Conservation (phyloP, 2,888 invertebrate genomes). For the Hermaeophaga mercurialis region DNA sequence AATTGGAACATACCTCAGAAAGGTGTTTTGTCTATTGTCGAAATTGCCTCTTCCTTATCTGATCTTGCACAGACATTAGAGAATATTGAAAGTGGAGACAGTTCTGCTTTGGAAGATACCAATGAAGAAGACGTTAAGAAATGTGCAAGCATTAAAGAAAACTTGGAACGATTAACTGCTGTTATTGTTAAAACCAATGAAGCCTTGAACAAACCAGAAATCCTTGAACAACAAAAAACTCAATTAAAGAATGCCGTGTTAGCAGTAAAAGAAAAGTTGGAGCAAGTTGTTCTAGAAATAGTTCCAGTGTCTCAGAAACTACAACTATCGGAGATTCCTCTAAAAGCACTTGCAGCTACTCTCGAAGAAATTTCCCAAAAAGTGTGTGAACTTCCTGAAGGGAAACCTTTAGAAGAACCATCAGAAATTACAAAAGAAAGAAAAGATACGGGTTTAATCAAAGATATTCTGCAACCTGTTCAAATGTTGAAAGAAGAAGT, state of each 20-base stretch:
- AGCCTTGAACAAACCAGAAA: slow-evolving; percentile 29
- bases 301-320: slow-evolving; percentile 8
- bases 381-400: no score
- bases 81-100: no score
- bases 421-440: slow-evolving; percentile 1
- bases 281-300: neutral
- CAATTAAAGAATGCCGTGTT: slow-evolving; percentile 31
- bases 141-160: neutral
- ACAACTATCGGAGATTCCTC: slow-evolving; percentile 15
- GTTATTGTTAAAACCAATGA: slow-evolving; percentile 26
- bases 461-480: slow-evolving; percentile 22
- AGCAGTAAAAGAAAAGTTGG: slow-evolving; percentile 31
- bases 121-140: neutral
- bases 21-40: no score
- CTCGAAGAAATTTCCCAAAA: no score
- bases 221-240: slow-evolving; percentile 34
- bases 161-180: slow-evolving; percentile 12
- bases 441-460: slow-evolving; percentile 1
- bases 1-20: no score
- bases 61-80: no score
- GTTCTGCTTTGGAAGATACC: no score
- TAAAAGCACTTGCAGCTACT: slow-evolving; percentile 13
- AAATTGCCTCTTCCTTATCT: no score
- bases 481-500: slow-evolving; percentile 19
- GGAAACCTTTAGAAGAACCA: neutral